A percentile compares a stretch with the other conserved stretches of the same genome.
These are phyloP conservation scores for Misgurnus anguillicaudatus DNA, from an alignment of 2,113 vertebrate genomes.

Conservation along the genomic window DNA sequence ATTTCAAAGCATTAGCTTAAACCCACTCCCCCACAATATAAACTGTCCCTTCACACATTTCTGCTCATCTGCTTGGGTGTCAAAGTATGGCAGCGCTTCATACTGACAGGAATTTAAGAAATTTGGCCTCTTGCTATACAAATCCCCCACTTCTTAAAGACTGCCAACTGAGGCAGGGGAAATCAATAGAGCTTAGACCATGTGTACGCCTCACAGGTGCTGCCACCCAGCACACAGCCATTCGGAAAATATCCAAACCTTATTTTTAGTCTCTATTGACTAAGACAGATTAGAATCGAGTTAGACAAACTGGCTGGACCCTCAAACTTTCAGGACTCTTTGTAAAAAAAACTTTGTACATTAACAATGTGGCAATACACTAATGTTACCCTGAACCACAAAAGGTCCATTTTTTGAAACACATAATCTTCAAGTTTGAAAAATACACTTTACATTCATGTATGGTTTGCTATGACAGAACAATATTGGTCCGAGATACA, in stretches of 20 bases:
- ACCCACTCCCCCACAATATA: too few relatives aligned
- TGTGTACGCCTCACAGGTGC: conserved; percentile 26
- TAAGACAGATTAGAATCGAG: conserved; percentile 63
- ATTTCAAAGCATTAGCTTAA: too few relatives aligned
- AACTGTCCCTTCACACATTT: not conserved
- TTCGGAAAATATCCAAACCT: conserved; percentile 17
- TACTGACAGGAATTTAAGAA: conserved; percentile 14
- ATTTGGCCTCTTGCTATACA: conserved; percentile 26
- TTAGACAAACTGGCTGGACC: conserved; percentile 58
- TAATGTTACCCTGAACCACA: too few relatives aligned
- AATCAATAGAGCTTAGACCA: conserved; percentile 31
- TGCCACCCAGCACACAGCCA: conserved; percentile 21
- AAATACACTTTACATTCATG: too few relatives aligned
- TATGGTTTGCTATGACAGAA: too few relatives aligned
- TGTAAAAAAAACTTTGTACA: conserved; percentile 24
- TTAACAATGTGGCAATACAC: not conserved
- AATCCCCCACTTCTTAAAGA: conserved; percentile 37
- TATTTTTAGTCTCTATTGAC: conserved; percentile 77
- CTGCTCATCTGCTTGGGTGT: not conserved
- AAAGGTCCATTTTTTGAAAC: too few relatives aligned
- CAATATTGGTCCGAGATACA: too few relatives aligned
- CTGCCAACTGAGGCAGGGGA: conserved; percentile 32
- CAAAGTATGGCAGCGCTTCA: conserved; percentile 14
- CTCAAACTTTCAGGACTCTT: conserved; percentile 14
- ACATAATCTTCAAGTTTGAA: too few relatives aligned